Conservation (phyloP, 2,888 invertebrate genomes). For the Eristalis pertinax region DNA sequence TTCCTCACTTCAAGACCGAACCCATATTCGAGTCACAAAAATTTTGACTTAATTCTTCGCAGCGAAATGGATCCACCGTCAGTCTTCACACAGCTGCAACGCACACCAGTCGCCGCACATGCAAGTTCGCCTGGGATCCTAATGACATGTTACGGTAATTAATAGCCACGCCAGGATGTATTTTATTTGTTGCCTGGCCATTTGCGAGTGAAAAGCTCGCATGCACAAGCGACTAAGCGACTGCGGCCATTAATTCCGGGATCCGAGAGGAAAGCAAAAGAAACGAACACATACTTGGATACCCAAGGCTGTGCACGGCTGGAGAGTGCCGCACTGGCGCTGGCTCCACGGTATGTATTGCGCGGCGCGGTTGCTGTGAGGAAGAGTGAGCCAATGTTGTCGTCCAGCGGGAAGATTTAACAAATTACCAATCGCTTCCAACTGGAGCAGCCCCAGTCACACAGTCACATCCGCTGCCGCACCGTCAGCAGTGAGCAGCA, state of each 20-base stretch:
- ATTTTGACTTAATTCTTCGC: slow-evolving; percentile 46
- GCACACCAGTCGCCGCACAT: slow-evolving; percentile 33
- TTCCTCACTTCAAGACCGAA: neutral
- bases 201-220: slow-evolving; percentile 58
- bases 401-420: slow-evolving; percentile 60
- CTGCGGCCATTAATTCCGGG: slow-evolving; percentile 55
- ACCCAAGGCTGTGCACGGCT: slow-evolving; percentile 7
- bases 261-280: slow-evolving; percentile 15
- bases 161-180: slow-evolving; percentile 70
- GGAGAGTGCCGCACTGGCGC: slow-evolving; percentile 57
- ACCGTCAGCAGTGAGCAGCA: slow-evolving; percentile 12
- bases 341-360: slow-evolving; percentile 8
- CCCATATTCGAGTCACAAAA: slow-evolving; percentile 3
- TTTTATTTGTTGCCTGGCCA: slow-evolving; percentile 60
- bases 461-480: neutral
- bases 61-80: slow-evolving; percentile 26
- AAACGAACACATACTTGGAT: slow-evolving; percentile 23
- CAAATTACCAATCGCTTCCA: slow-evolving; percentile 72
- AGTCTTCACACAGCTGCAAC: slow-evolving; percentile 28
- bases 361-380: neutral
- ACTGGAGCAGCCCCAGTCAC: slow-evolving; percentile 55
- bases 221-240: slow-evolving; percentile 46
- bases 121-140: slow-evolving; percentile 52
- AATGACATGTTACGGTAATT: slow-evolving; percentile 71
- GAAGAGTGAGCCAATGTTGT: slow-evolving; percentile 42